Evolutionary conservation across 1,140 invertebrate species (phyloP), one percentile per base, ranked within the genome.

Genomic region (Trichogramma pretiosum): DNA sequence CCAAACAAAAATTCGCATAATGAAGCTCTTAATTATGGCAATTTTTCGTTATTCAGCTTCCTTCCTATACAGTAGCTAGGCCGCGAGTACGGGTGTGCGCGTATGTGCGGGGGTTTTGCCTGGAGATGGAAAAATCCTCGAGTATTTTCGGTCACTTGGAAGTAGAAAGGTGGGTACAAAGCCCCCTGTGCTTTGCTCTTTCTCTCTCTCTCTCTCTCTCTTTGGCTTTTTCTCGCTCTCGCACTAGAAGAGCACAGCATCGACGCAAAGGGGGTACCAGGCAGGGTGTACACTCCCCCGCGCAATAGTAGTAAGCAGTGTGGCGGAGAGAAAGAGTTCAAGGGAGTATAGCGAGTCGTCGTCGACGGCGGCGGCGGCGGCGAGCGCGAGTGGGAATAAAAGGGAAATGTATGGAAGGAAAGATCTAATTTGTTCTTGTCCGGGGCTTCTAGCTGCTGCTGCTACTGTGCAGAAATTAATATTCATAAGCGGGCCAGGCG

Each of bases 361-460:
- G 28, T 22, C 13, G 13, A 14, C 1, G 16, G 48, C 38, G 46
- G 37, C 26, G 16, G 21, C 30, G 54, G 49, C 24, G 11, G 24
- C 14, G 36, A 8, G 50, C 28, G 48, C 54, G 54, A 50, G 46
- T 33, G 49, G 54, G 59, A 68, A 70, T 70, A 70, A 70, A 69
- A 69, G 64, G 67, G 62, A 66, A 70, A 72, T 70, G 61, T 67
- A 70, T 67, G 65, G 64, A 70, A 70, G 68, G 67, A 67, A 71
- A 72, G 68, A 68, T 72, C 66, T 70, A 72, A 72, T 70, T 72
- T 72, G 69, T 72, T 70, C 67, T 66, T 67, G 69, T 70, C 58
- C 66, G 61, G 59, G 58, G 63, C 58, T 65, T 58, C 60, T 65
- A 11, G 24, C 24, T 28, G 11, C 24, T 11, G 24, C 24, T n/a